Evolutionary conservation across 2,888 invertebrate species (phyloP).

Genomic region (Daptonema setosum): DNA sequence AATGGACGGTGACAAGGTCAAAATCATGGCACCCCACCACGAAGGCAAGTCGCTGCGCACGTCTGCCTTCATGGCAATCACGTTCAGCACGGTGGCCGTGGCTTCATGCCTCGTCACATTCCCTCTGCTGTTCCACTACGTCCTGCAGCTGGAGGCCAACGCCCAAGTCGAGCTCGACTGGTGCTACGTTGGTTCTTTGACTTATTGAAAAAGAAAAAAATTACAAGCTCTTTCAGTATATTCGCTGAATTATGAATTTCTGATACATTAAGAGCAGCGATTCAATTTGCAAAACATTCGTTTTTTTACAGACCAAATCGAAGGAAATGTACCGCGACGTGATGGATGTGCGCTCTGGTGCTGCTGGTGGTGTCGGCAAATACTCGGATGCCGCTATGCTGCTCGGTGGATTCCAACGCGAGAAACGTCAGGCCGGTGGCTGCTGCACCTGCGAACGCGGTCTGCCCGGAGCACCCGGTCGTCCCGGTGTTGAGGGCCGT

Average conservation of each 20-base stretch:
- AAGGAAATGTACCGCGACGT: not conserved
- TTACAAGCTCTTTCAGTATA: not conserved
- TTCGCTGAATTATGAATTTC: too few species aligned
- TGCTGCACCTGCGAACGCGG: constrained; percentile 24
- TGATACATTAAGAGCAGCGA: too few species aligned
- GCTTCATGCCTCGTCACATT: constrained; percentile 23
- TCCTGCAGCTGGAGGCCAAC: constrained; percentile 24
- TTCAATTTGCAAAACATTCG: too few species aligned
- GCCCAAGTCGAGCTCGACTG: constrained; percentile 24
- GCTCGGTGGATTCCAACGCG: not conserved
- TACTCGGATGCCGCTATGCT: not conserved
- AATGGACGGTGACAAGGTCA: not conserved
- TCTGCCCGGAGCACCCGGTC: constrained; percentile 22
- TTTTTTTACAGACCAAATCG: not conserved
- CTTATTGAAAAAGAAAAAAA: not conserved
- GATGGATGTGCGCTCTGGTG: not conserved
- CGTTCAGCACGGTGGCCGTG: constrained; percentile 17
- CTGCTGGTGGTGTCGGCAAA: not conserved
- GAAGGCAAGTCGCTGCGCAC: constrained; percentile 15
- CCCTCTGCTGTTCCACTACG: constrained; percentile 24
- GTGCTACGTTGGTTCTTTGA: constrained; percentile 17
- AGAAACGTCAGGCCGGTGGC: not conserved
- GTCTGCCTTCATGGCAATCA: constrained; percentile 23
- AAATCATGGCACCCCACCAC: not conserved
- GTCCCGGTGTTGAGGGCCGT: constrained; percentile 16